These are phyloP conservation scores for Conistra vaccinii DNA, from an alignment of 2,888 invertebrate species.

Conservation along the genomic window DNA sequence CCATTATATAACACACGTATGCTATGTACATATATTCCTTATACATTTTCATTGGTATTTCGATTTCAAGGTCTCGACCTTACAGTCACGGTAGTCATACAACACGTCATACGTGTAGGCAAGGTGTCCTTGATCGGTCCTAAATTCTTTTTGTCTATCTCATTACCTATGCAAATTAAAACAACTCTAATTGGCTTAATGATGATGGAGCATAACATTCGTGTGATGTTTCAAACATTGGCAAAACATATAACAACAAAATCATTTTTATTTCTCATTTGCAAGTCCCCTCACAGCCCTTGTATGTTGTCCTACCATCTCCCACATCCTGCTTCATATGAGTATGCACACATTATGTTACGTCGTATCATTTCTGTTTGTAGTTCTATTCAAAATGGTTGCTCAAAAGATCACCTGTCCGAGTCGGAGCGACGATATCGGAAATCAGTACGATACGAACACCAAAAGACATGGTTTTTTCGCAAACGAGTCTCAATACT, in stretches of 20 bases:
- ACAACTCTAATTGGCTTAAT: constrained; percentile 41
- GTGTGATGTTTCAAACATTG: constrained; percentile 47
- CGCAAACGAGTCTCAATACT: constrained; percentile 89
- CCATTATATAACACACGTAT: constrained; percentile 56
- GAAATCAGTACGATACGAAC: constrained; percentile 85
- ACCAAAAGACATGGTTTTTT: constrained; percentile 90
- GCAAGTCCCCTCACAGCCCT: constrained; percentile 55
- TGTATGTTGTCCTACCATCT: constrained; percentile 53
- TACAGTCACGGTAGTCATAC: constrained; percentile 45
- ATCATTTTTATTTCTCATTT: constrained; percentile 62
- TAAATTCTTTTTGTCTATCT: constrained; percentile 43
- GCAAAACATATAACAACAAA: constrained; percentile 36
- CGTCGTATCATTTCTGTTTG: constrained; percentile 91
- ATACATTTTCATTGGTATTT: constrained; percentile 66
- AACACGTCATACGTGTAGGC: constrained; percentile 53
- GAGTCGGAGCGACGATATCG: constrained; percentile 89
- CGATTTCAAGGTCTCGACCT: constrained; percentile 70
- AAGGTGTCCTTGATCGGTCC: constrained; percentile 36
- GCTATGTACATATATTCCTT: constrained; percentile 57
- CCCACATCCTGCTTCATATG: constrained; percentile 81
- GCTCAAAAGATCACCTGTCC: constrained; percentile 90
- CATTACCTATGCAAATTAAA: constrained; percentile 49
- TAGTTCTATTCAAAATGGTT: constrained; percentile 91
- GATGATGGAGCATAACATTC: constrained; percentile 46
- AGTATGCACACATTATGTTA: constrained; percentile 90